Evolutionary conservation across 2,888 invertebrate species (phyloP), one percentile per base, ranked within the genome.

Genomic region (Drosophila paramelanica): DNA sequence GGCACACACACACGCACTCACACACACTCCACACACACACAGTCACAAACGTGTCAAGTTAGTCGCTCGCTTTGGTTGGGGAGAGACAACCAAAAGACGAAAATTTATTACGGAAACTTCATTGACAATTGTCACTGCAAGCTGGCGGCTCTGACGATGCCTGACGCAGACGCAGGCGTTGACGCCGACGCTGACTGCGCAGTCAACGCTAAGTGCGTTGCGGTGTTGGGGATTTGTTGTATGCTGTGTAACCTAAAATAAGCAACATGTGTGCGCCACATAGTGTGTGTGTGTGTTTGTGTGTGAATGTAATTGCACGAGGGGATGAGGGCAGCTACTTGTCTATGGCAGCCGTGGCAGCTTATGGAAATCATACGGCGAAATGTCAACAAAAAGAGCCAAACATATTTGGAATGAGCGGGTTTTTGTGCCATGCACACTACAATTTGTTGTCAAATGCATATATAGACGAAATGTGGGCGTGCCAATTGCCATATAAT

Each of bases 51-150:
- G 80, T 73, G 83, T 85, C 88, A 81, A 79, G 75, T 74, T 62
- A 67, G 74, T 61, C 53, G 67, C 81, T 59, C 49, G 79, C 74
- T 69, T 49, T 72, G 80, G 70, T 56, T 67, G 74, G 61, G 61
- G 74, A 56, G 58, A 64, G 75, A 85, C 82, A 85, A 61, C 73
- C 81, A 45, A 82, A 86, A 82, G 82, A 83, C 82, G 84, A 84
- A 89, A 91, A 90, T 90, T 90, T 90, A 90, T 90, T 90, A 90
- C 88, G 89, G 87, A 91, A 89, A 90, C 88, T 89, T 90, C 90
- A 89, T 89, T 90, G 91, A 89, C 89, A 90, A 90, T 90, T 89
- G 89, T 90, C 89, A 87, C 81, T 89, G 89, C 87, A 82, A 83
- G 89, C 89, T 87, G 82, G 81, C 77, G 73, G 56, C 76, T 73